Evolutionary conservation across 2,113 vertebrate species (phyloP).

Genomic region (western clawed frog (Xenopus tropicalis)): UCB_Xtro_10.0 CM004444.2:29211001-29211500

Average conservation of each 20-base stretch:
- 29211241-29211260: too few relatives aligned
- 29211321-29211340: background rate
- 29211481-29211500: background rate
- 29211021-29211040: conserved; percentile 50
- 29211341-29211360: background rate
- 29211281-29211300: too few relatives aligned
- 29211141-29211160: conserved; percentile 89
- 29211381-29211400: conserved; percentile 11
- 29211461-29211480: background rate
- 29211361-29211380: conserved; percentile 18
- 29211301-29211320: too few relatives aligned
- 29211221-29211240: background rate
- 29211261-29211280: too few relatives aligned
- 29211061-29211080: conserved; percentile 73
- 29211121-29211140: conserved; percentile 84
- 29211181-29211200: conserved; percentile 86
- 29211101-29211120: conserved; percentile 88
- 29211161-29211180: conserved; percentile 85
- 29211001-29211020: conserved; percentile 19
- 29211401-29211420: background rate
- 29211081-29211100: conserved; percentile 71
- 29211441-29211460: background rate
- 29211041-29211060: background rate
- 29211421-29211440: conserved; percentile 6
- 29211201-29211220: background rate